A percentile compares a stretch with the other conserved stretches of the same genome.
Evolutionary conservation across 2,888 invertebrate genomes (phyloP).

Genomic region (Ennomos erosarius): DNA sequence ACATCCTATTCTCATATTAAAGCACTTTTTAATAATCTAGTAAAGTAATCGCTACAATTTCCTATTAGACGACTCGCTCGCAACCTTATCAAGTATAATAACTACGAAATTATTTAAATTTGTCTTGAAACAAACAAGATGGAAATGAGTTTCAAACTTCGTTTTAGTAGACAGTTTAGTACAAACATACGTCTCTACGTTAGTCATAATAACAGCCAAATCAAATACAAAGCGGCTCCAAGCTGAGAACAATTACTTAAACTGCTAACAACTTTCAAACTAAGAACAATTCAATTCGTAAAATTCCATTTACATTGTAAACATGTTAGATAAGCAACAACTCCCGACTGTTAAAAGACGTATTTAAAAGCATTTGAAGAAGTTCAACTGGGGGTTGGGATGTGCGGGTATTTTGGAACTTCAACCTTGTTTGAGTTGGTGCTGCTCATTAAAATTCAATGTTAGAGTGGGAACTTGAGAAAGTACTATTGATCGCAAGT

Average conservation of each 20-base stretch:
- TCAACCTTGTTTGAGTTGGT: slow-evolving; percentile 58
- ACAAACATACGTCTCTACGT: slow-evolving; percentile 15
- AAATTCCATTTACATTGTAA: slow-evolving; percentile 58
- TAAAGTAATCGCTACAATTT: slow-evolving; percentile 36
- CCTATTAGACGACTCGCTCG: slow-evolving; percentile 14
- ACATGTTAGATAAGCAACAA: slow-evolving; percentile 56
- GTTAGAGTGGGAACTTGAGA: slow-evolving; percentile 50
- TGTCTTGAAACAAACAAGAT: slow-evolving; percentile 3
- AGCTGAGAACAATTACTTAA: slow-evolving; percentile 47
- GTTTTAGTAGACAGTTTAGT: slow-evolving; percentile 14
- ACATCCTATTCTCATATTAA: slow-evolving; percentile 44
- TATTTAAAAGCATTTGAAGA: slow-evolving; percentile 56
- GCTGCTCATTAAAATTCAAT: slow-evolving; percentile 70
- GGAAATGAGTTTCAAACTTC: slow-evolving; percentile 20
- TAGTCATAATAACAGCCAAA: slow-evolving; percentile 34
- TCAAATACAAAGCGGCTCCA: slow-evolving; percentile 42
- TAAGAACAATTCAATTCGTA: slow-evolving; percentile 44
- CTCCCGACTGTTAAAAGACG: slow-evolving; percentile 57
- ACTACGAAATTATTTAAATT: slow-evolving; percentile 11
- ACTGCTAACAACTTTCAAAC: slow-evolving; percentile 39
- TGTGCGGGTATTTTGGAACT: slow-evolving; percentile 51
- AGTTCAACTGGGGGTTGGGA: slow-evolving; percentile 46
- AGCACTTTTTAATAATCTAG: slow-evolving; percentile 47
- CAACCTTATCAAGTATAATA: slow-evolving; percentile 1
- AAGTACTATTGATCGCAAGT: slow-evolving; percentile 59